Evolutionary conservation across 1,140 invertebrate genomes (phyloP).

Genomic region (Ceratina calcarata): DNA sequence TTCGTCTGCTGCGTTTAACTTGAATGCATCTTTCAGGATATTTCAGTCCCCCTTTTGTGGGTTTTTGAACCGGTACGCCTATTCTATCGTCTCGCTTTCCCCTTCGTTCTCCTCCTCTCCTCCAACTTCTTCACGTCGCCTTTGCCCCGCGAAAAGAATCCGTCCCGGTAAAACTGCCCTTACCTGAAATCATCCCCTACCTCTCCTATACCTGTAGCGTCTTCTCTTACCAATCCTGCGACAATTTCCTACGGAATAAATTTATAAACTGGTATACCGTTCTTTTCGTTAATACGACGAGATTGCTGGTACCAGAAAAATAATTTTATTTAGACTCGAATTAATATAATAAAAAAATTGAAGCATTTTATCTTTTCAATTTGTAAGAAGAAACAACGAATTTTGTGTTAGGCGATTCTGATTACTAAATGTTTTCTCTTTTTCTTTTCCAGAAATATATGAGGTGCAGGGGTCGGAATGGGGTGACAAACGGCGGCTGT

Average conservation of each 20-base stretch:
- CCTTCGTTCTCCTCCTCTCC: constrained; percentile 28
- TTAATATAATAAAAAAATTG: neutral
- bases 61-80: constrained; percentile 75
- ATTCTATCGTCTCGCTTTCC: constrained; percentile 65
- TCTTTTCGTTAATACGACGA: neutral
- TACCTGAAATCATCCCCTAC: constrained; percentile 72
- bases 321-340: neutral
- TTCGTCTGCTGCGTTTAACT: constrained; percentile 77
- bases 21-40: constrained; percentile 79
- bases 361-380: neutral
- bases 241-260: constrained; percentile 45
- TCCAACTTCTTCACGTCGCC: constrained; percentile 48
- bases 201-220: constrained; percentile 49
- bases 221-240: constrained; percentile 22
- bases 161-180: constrained; percentile 62
- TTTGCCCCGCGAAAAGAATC: constrained; percentile 30
- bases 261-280: constrained; percentile 9
- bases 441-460: constrained; percentile 66
- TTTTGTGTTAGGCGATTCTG: neutral
- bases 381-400: neutral
- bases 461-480: constrained; percentile 27
- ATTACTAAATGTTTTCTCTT: constrained; percentile 30
- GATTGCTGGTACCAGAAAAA: neutral
- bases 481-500: constrained; percentile 63
- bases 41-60: constrained; percentile 76